Evolutionary conservation across 2,113 vertebrate genomes (phyloP).

Genomic region (Physeter macrocephalus): DNA sequence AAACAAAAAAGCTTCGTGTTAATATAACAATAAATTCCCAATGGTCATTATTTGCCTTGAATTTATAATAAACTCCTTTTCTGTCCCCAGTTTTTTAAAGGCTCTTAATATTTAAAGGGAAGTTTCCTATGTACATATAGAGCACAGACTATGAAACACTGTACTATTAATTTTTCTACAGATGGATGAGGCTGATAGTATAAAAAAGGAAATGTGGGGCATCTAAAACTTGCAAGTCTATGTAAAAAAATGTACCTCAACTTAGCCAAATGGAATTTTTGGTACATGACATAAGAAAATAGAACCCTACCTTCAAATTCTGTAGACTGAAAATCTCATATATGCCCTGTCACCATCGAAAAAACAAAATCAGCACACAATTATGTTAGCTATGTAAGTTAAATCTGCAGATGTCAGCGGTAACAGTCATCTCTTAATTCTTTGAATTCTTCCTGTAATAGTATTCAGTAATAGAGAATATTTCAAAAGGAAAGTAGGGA

Average conservation of each 20-base stretch:
- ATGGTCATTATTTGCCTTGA: background rate
- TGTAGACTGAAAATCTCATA: background rate
- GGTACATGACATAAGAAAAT: background rate
- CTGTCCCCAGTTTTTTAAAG: background rate
- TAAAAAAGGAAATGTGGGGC: background rate
- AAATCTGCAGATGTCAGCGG: conserved; percentile 5
- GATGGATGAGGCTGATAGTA: background rate
- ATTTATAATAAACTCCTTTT: background rate
- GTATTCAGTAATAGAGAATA: background rate
- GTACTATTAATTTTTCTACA: background rate
- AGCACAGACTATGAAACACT: background rate
- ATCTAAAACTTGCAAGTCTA: background rate
- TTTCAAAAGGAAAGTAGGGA: background rate
- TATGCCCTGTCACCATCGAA: background rate
- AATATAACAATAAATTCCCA: background rate
- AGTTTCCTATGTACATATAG: background rate
- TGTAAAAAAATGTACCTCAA: background rate
- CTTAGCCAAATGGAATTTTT: background rate
- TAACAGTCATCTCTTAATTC: conserved; percentile 9
- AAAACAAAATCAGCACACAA: background rate
- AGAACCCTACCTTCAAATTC: conserved; percentile 13
- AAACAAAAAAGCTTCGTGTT: background rate
- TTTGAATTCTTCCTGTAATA: background rate
- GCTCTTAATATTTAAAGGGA: background rate
- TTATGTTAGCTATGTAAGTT: background rate